Evolutionary conservation across 2,888 invertebrate genomes (phyloP).

Genomic region (Gasteruption jaculator): DNA sequence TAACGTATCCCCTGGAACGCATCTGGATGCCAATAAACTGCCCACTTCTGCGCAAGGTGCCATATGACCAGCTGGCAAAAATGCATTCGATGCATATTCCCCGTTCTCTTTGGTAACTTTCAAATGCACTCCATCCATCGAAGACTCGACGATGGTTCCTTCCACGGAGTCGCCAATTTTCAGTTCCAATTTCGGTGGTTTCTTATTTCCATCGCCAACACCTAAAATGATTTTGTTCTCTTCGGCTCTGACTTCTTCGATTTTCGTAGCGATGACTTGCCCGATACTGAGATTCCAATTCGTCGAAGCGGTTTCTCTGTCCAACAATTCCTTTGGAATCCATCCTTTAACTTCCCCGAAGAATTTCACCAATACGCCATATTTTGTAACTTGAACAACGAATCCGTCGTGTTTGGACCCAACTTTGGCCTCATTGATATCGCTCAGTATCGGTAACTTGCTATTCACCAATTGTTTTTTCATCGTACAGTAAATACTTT

Average conservation of each 20-base stretch:
- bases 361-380: constrained; percentile 58
- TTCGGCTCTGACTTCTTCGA: constrained; percentile 25
- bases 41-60: constrained; percentile 39
- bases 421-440: constrained; percentile 53
- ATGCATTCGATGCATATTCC: constrained; percentile 26
- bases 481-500: constrained; percentile 60
- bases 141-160: constrained; percentile 37
- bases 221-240: constrained; percentile 25
- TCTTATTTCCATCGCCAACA: constrained; percentile 12
- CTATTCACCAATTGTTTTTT: constrained; percentile 62
- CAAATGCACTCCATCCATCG: constrained; percentile 36
- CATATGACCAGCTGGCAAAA: constrained; percentile 43
- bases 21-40: constrained; percentile 31
- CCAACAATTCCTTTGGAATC: constrained; percentile 49
- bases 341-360: constrained; percentile 58
- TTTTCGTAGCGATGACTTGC: constrained; percentile 52
- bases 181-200: background rate
- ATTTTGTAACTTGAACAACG: constrained; percentile 53
- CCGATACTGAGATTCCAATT: constrained; percentile 57
- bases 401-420: constrained; percentile 58
- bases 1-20: constrained; percentile 33
- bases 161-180: constrained; percentile 35
- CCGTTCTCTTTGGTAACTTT: constrained; percentile 23
- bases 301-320: constrained; percentile 40
- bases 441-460: constrained; percentile 54